Percentiles rank a stretch among this genome's conserved stretches.
Conservation (phyloP, 37 sponge, comb jelly and placozoan genomes). For the Spongilla lacustris region DNA sequence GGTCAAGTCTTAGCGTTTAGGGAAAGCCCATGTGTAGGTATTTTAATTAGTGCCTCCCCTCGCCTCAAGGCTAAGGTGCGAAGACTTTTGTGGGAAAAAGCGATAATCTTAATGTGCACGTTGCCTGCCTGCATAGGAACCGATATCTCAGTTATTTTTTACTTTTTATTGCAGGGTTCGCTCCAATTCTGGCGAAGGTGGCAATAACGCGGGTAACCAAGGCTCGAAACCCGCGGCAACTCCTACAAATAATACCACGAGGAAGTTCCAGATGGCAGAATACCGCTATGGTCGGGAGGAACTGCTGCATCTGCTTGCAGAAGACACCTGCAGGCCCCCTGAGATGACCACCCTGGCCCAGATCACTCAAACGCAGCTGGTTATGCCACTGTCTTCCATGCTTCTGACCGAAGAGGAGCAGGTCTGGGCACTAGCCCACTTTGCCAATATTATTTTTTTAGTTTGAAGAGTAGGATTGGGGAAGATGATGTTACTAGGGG, state of each 20-base stretch:
- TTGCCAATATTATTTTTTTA: no score
- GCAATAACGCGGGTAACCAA: not conserved
- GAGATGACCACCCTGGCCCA: conserved; percentile 20
- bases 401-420: conserved; percentile 84
- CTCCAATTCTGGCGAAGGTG: conserved; percentile 32
- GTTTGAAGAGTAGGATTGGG: not conserved
- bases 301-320: conserved; percentile 58
- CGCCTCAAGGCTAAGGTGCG: not conserved
- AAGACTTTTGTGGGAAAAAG: not conserved
- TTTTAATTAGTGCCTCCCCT: conserved; percentile 11
- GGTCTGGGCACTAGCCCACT: conserved; percentile 51
- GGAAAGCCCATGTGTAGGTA: not conserved
- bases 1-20: not conserved
- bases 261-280: conserved; percentile 52
- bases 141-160: no score
- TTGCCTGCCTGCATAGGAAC: no score
- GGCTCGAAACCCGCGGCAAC: conserved; percentile 22
- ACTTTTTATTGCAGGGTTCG: conserved; percentile 28
- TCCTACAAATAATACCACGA: not conserved
- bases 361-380: conserved; percentile 11
- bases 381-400: conserved; percentile 59
- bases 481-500: no score
- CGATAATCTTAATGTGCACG: no score
- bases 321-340: conserved; percentile 13
- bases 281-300: conserved; percentile 83